Conservation (phyloP, 2,797 vertebrate genomes). For the Spheniscus humboldti region DNA sequence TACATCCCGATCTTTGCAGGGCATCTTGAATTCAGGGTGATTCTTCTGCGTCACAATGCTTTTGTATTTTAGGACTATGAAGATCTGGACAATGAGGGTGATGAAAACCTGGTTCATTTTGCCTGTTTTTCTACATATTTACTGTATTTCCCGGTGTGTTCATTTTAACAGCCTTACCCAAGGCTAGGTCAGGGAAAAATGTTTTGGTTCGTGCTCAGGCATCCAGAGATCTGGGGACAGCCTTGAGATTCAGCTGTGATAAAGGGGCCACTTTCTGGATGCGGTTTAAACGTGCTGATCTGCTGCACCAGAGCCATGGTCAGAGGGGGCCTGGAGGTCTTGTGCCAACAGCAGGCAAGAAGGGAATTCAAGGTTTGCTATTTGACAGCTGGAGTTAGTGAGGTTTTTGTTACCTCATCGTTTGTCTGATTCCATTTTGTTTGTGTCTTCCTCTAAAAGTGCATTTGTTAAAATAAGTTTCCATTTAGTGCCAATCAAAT, state of each 20-base stretch:
- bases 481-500: neutral
- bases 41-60: neutral
- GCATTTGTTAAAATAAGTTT: neutral
- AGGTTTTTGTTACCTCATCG: neutral
- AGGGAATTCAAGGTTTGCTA: constrained; percentile 1
- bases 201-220: neutral
- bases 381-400: neutral
- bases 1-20: neutral
- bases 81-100: neutral
- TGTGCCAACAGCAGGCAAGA: neutral
- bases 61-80: neutral
- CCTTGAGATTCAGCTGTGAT: constrained; percentile 16
- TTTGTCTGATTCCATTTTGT: neutral
- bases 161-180: neutral
- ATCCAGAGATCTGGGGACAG: neutral
- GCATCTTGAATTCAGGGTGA: neutral
- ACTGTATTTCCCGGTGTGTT: neutral
- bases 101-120: neutral
- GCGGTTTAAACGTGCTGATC: neutral
- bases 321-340: neutral
- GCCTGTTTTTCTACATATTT: neutral
- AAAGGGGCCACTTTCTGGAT: neutral
- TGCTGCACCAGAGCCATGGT: neutral
- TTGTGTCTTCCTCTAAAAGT: neutral
- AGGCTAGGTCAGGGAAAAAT: neutral